Conservation (phyloP, 2,797 vertebrate species). For the Poeciliopsis infans region DNA sequence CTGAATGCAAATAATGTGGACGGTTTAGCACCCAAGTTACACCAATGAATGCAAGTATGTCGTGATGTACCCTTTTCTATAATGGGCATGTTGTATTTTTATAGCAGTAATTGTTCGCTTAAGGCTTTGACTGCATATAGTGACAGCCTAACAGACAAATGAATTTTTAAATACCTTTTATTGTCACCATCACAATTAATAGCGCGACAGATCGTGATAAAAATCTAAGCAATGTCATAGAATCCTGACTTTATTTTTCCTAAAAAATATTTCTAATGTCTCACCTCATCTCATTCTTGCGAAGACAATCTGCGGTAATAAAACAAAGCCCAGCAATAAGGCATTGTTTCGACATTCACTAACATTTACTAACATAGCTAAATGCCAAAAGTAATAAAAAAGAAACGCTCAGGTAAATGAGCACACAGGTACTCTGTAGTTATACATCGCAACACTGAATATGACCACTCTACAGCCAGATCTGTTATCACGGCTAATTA, state of each 20-base stretch:
- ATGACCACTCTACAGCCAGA: conserved; percentile 81
- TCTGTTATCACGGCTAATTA: conserved; percentile 96
- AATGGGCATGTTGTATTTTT: background rate
- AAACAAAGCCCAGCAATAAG: background rate
- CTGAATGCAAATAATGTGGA: background rate
- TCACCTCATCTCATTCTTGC: background rate
- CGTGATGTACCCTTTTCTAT: background rate
- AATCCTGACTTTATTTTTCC: background rate
- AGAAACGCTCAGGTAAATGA: background rate
- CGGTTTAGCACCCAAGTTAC: background rate
- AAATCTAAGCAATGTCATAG: background rate
- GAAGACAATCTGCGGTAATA: background rate
- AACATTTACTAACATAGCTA: too few relatives aligned
- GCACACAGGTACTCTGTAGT: conserved; percentile 25
- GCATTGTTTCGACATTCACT: background rate
- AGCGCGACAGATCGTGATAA: background rate
- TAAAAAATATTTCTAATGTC: background rate
- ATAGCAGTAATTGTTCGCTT: background rate
- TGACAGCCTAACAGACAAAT: background rate
- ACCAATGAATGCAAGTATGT: background rate
- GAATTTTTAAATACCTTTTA: background rate
- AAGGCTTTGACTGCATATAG: background rate
- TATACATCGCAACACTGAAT: conserved; percentile 57
- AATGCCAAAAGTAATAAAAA: too few relatives aligned
- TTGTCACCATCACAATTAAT: background rate